Conservation (phyloP, 2,113 vertebrate species). For the Neogobius melanostomus region DNA sequence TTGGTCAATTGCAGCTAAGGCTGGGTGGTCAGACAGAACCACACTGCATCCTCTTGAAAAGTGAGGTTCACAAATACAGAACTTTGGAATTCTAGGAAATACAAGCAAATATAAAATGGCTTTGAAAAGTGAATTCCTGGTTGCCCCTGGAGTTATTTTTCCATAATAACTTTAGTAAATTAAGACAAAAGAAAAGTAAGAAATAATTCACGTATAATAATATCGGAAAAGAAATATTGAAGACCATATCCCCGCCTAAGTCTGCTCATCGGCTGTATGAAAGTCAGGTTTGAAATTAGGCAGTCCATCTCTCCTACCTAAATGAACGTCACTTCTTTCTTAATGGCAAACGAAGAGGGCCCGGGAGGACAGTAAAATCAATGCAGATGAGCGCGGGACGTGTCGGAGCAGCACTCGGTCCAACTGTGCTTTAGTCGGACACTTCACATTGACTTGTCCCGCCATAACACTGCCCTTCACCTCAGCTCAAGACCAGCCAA, state of each 20-base stretch:
- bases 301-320: not conserved
- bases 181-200: slow-evolving; percentile 17
- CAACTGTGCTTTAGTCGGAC: not conserved
- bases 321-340: not conserved
- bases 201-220: too few species aligned
- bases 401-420: not conserved
- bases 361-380: not conserved
- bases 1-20: slow-evolving; percentile 16
- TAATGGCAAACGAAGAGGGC: slow-evolving; percentile 4
- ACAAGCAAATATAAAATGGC: slow-evolving; percentile 22
- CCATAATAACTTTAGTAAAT: slow-evolving; percentile 25
- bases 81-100: slow-evolving; percentile 13
- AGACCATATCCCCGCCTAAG: too few species aligned
- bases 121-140: slow-evolving; percentile 1
- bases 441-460: not conserved
- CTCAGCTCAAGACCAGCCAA: not conserved
- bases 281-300: not conserved
- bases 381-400: not conserved
- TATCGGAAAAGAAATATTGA: too few species aligned
- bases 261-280: too few species aligned
- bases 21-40: not conserved
- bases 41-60: too few species aligned
- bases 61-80: not conserved
- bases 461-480: not conserved
- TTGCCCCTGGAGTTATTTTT: not conserved